Conservation (phyloP, 2,797 vertebrate genomes). For the Perdix hodgsoniae region DNA sequence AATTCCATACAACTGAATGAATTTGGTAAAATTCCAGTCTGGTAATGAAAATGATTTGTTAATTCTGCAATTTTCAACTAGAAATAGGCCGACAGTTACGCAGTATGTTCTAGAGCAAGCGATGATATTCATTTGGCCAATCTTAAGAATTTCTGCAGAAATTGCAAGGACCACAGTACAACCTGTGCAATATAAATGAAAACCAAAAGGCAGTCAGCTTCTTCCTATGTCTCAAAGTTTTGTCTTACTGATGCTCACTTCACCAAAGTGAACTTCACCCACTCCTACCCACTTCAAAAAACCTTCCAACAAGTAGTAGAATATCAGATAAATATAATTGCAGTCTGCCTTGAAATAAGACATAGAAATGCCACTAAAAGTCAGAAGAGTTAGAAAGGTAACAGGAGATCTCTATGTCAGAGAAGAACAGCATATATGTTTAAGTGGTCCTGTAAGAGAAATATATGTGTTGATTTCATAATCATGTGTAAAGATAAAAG, state of each 20-base stretch:
- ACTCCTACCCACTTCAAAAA: not conserved
- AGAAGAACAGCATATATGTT: accelerated
- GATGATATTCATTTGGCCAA: not conserved
- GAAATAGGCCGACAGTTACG: not conserved
- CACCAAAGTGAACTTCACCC: not conserved
- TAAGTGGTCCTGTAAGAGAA: not conserved
- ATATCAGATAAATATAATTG: not conserved
- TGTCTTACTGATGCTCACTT: not conserved
- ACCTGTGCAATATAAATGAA: not conserved
- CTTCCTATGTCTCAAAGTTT: not conserved
- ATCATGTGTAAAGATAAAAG: not conserved
- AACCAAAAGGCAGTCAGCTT: not conserved
- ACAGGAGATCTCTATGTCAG: not conserved
- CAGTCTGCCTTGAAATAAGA: not conserved
- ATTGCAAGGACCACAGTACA: not conserved
- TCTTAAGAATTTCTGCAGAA: not conserved
- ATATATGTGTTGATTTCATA: not conserved
- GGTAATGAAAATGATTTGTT: not conserved
- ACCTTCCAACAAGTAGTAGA: not conserved
- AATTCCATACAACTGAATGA: not conserved
- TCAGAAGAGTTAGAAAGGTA: not conserved
- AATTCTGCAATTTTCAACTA: not conserved
- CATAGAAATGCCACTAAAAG: not conserved
- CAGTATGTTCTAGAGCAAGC: not conserved
- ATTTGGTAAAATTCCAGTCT: constrained; percentile 1